These are phyloP conservation scores for Bellardia pandia DNA, from an alignment of 2,888 invertebrate species.

Conservation along the genomic window DNA sequence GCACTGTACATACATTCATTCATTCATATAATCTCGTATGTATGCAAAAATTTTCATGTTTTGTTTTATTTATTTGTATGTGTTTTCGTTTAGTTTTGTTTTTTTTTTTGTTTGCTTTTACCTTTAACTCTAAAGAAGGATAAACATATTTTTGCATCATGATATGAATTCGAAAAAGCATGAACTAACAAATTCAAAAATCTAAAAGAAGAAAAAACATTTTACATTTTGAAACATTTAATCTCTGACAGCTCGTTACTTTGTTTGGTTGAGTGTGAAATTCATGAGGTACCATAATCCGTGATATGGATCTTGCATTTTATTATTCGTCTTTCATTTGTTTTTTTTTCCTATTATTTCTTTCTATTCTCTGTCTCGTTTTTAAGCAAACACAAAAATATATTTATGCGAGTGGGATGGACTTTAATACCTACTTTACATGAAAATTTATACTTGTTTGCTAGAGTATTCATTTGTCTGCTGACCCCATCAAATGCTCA, in stretches of 20 bases:
- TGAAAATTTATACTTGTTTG: neutral
- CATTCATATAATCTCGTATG: conserved; percentile 1
- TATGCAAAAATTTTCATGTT: conserved; percentile 22
- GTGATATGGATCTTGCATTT: conserved; percentile 67
- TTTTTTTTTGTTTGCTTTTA: conserved; percentile 4
- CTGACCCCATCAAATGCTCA: conserved; percentile 53
- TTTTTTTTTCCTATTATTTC: neutral
- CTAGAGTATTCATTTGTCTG: conserved; percentile 24
- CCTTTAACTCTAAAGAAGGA: conserved; percentile 47
- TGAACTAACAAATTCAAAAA: conserved; percentile 36
- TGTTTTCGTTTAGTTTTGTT: neutral
- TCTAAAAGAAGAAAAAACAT: conserved; percentile 42
- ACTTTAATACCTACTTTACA: conserved; percentile 13
- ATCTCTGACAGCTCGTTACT: conserved; percentile 71
- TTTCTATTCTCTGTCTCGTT: neutral
- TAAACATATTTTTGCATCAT: conserved; percentile 59
- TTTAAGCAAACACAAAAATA: neutral
- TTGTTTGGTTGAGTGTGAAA: conserved; percentile 66
- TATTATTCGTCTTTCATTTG: conserved; percentile 34
- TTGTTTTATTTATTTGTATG: conserved; percentile 27
- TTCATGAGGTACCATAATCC: conserved; percentile 68
- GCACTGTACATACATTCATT: neutral
- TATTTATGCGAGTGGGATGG: conserved; percentile 3
- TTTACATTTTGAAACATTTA: conserved; percentile 65
- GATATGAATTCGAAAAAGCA: conserved; percentile 33